Conservation (phyloP, 2,888 invertebrate species). For the Yponomeuta sedellus region DNA sequence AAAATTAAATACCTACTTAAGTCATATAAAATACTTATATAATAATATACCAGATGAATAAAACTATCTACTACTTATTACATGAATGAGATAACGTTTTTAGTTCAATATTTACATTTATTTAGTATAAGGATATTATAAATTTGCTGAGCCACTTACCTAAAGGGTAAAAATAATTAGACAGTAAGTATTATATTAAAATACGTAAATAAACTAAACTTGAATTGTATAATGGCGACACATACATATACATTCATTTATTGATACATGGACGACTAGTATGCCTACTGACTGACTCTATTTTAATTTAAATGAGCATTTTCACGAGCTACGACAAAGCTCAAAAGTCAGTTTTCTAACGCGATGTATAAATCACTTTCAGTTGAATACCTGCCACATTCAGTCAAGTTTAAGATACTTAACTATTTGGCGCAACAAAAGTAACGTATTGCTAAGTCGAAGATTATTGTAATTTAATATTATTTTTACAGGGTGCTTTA, state of each 20-base stretch:
- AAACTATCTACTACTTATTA: too few relatives aligned
- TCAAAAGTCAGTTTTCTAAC: neutral
- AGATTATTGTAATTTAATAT: conserved; percentile 18
- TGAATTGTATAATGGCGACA: neutral
- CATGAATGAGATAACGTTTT: too few relatives aligned
- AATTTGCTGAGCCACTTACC: neutral
- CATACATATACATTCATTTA: neutral
- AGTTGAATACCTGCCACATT: neutral
- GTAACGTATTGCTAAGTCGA: conserved; percentile 36
- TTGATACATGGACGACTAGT: neutral
- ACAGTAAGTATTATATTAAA: too few relatives aligned
- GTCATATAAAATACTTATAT: neutral
- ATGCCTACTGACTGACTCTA: neutral
- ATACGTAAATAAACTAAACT: neutral
- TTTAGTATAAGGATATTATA: neutral
- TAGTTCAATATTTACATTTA: neutral
- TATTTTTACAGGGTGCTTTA: too few relatives aligned
- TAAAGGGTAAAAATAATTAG: neutral
- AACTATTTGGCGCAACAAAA: conserved; percentile 39
- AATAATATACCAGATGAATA: too few relatives aligned
- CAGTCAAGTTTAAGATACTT: neutral
- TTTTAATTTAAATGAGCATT: neutral
- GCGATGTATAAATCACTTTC: neutral
- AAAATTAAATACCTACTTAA: neutral
- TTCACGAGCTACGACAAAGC: neutral